A percentile compares a stretch with the other conserved stretches of the same genome.
Conservation (phyloP, 2,888 invertebrate species). For the Globia sparganii region DNA sequence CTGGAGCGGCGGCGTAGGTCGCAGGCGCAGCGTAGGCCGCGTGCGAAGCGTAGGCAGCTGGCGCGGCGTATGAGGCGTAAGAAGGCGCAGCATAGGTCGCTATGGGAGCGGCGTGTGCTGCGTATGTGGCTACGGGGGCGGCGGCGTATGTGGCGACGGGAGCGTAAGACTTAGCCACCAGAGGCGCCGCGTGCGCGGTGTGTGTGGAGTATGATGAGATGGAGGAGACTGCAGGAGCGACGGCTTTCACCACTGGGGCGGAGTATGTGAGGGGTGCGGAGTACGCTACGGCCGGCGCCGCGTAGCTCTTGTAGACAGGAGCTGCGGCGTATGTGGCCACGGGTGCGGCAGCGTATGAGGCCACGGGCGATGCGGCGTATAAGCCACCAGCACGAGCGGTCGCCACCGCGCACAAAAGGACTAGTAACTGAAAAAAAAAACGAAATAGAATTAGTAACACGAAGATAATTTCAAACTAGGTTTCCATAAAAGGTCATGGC, state of each 20-base stretch:
- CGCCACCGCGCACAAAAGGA: constrained; percentile 90
- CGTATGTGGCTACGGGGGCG: constrained; percentile 71
- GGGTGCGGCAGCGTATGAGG: constrained; percentile 68
- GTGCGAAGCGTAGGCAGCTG: constrained; percentile 79
- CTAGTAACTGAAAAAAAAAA: constrained; percentile 83
- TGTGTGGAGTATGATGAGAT: constrained; percentile 80
- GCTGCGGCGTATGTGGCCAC: constrained; percentile 67
- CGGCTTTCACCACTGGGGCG: constrained; percentile 80
- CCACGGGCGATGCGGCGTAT: constrained; percentile 67
- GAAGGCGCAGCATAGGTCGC: constrained; percentile 67
- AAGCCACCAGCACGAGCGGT: constrained; percentile 89
- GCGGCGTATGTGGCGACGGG: constrained; percentile 74
- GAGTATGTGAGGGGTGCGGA: constrained; percentile 75
- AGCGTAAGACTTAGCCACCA: constrained; percentile 82
- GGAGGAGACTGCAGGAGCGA: constrained; percentile 79
- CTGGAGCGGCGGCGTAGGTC: constrained; percentile 76
- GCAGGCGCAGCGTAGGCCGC: constrained; percentile 81
- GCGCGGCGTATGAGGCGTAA: constrained; percentile 75
- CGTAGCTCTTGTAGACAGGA: constrained; percentile 73
- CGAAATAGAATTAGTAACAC: constrained; percentile 8
- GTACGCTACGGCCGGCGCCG: constrained; percentile 71
- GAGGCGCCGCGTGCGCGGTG: constrained; percentile 67
- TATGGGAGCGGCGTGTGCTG: constrained; percentile 71
- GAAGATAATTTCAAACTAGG: neutral
- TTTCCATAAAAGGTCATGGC: neutral